These are phyloP conservation scores for Lysandra coridon DNA, from an alignment of 2,888 invertebrate genomes.

Conservation along the genomic window DNA sequence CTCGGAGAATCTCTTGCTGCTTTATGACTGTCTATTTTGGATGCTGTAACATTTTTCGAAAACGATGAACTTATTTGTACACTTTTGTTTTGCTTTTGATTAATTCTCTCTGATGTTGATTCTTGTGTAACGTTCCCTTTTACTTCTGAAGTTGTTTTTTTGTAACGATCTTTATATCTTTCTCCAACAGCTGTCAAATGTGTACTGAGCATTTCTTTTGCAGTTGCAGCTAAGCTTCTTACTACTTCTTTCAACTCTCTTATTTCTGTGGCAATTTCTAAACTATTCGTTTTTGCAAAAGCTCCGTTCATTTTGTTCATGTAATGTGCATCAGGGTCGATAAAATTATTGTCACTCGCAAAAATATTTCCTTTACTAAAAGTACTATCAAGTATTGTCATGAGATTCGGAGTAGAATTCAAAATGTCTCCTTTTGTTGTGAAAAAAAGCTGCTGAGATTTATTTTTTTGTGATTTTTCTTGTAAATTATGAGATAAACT, in stretches of 20 bases:
- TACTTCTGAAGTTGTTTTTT: background rate
- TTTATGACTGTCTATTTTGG: constrained; percentile 54
- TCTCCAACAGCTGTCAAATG: constrained; percentile 41
- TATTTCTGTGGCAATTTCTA: constrained; percentile 55
- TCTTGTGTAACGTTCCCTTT: background rate
- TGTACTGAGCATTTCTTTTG: constrained; percentile 54
- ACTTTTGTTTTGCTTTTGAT: constrained; percentile 44
- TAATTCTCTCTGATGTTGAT: background rate
- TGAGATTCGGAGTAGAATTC: constrained; percentile 47
- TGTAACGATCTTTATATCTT: background rate
- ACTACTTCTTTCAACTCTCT: constrained; percentile 56
- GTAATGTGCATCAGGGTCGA: constrained; percentile 40
- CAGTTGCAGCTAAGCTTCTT: constrained; percentile 53
- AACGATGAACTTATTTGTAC: constrained; percentile 52
- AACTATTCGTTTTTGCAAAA: constrained; percentile 37
- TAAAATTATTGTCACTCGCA: constrained; percentile 45
- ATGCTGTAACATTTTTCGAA: constrained; percentile 44
- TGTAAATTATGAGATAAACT: background rate
- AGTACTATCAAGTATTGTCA: constrained; percentile 59
- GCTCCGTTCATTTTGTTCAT: constrained; percentile 39
- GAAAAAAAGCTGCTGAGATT: constrained; percentile 33
- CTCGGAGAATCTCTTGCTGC: constrained; percentile 46
- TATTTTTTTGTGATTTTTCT: constrained; percentile 25
- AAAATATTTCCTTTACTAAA: constrained; percentile 56
- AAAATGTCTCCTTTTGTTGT: constrained; percentile 16